Evolutionary conservation across 2,888 invertebrate species (phyloP), one percentile per base, ranked within the genome.

Genomic region (Lycocerus yunnanus): DNA sequence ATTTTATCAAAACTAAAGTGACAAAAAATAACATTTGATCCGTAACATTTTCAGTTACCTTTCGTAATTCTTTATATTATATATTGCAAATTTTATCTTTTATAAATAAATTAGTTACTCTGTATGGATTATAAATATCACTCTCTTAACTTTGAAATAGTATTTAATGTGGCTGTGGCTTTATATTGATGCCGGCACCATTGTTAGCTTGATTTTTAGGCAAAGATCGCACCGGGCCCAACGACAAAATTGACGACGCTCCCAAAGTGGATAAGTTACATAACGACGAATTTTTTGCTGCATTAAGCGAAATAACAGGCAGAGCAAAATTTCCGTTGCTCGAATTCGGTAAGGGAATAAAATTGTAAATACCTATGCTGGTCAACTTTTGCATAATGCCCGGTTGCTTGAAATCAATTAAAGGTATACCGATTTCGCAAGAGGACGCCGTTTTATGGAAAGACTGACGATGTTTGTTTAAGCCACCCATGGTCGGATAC

Each of bases 391-490:
- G 90, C 68, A 93, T 85, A 18, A 92, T 90, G 13, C 92, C 91
- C 10, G 92, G 91, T 74, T 92, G 91, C 66, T 92, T 92, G 20
- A 94, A 84, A 82, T 94, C 94, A 0, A 94, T 92, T 0, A 94
- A 90, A 0, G 94, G 94, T 80, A 94, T 86, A 0, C 93, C 94
- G 73, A 94, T 86, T 82, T 94, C 94, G 84, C 84, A 90, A 88
- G 85, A 90, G 85, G 88, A 86, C 13, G 87, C 87, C 13, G 90
- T 90, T 79, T 89, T 90, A 79, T 90, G 90, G 80, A 89, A 90
- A 69, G 91, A 91, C 80, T 92, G 93, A 58, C 93, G 88, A 83
- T 94, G 94, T 78, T 92, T 89, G 61, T 86, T 85, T 68, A 91
- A 83, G 13, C 89, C 89, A 68, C 88, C 86, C 0, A 90, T 89